Evolutionary conservation across 2,888 invertebrate genomes (phyloP).

Genomic region (Criorhina ranunculi): DNA sequence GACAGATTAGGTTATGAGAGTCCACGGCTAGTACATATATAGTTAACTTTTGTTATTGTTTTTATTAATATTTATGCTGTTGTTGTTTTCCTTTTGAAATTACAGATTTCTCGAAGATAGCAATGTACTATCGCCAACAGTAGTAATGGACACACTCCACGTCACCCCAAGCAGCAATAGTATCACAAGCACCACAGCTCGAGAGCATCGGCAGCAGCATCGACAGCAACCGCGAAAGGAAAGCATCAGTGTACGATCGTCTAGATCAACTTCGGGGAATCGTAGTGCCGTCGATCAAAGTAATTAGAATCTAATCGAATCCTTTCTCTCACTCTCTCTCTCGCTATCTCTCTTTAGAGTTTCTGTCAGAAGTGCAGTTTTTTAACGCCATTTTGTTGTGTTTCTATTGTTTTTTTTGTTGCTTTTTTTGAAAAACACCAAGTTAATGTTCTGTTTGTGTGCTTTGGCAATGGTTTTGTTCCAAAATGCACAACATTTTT

Average conservation of each 20-base stretch:
- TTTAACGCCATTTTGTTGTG: conserved; percentile 48
- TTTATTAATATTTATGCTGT: conserved; percentile 14
- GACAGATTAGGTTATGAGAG: conserved; percentile 37
- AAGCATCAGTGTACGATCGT: conserved; percentile 79
- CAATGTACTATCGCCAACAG: conserved; percentile 61
- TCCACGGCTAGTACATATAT: no score
- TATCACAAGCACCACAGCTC: conserved; percentile 68
- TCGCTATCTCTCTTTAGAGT: conserved; percentile 35
- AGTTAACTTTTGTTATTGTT: no score
- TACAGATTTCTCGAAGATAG: conserved; percentile 60
- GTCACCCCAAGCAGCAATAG: conserved; percentile 78
- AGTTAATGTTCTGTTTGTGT: neutral
- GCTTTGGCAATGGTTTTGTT: neutral
- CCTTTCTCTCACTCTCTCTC: conserved; percentile 48
- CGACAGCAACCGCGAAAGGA: conserved; percentile 77
- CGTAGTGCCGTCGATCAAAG: conserved; percentile 82
- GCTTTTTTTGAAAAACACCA: conserved; percentile 20
- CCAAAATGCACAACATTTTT: conserved; percentile 55
- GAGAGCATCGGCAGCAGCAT: conserved; percentile 74
- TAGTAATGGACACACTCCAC: conserved; percentile 79
- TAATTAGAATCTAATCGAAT: conserved; percentile 79
- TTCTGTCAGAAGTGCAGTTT: conserved; percentile 41
- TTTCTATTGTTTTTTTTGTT: conserved; percentile 27
- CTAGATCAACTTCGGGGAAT: conserved; percentile 83
- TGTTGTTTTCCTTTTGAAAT: conserved; percentile 37